Percentiles rank a stretch among this genome's conserved stretches.
Evolutionary conservation across 1,140 invertebrate species (phyloP).

Genomic region (Whitmania pigra): DNA sequence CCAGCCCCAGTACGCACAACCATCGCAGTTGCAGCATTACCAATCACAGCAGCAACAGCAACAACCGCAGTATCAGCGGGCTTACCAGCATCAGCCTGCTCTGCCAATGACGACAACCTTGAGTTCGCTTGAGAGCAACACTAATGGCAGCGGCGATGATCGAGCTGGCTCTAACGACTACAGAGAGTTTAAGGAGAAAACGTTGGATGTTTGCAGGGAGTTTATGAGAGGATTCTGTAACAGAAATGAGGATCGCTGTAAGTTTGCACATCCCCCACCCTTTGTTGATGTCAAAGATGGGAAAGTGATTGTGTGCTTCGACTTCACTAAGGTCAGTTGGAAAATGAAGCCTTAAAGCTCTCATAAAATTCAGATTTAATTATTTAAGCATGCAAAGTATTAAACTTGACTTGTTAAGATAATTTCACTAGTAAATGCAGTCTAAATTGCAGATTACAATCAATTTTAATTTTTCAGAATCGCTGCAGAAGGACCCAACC

Average conservation of each 20-base stretch:
- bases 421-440: background rate
- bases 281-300: constrained; percentile 99
- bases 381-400: background rate
- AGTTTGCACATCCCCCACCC: constrained; percentile 95
- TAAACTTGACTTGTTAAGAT: too few species aligned
- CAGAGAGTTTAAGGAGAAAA: constrained; percentile 36
- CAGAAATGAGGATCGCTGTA: constrained; percentile 80
- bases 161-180: background rate
- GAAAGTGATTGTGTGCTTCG: constrained; percentile 97
- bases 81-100: background rate
- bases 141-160: background rate
- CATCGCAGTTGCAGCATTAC: background rate
- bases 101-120: background rate
- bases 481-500: constrained; percentile 11
- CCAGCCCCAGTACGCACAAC: background rate
- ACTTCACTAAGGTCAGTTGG: constrained; percentile 89
- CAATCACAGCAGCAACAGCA: constrained; percentile 9
- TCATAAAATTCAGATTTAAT: background rate
- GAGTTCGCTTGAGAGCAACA: background rate
- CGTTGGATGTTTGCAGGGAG: constrained; percentile 39
- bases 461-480: constrained; percentile 34
- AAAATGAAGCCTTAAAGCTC: too few species aligned
- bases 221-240: constrained; percentile 10
- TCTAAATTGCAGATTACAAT: constrained; percentile 12
- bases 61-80: constrained; percentile 1